These are phyloP conservation scores for Podargus strigoides DNA, from an alignment of 2,797 vertebrate species.

Conservation along the genomic window DNA sequence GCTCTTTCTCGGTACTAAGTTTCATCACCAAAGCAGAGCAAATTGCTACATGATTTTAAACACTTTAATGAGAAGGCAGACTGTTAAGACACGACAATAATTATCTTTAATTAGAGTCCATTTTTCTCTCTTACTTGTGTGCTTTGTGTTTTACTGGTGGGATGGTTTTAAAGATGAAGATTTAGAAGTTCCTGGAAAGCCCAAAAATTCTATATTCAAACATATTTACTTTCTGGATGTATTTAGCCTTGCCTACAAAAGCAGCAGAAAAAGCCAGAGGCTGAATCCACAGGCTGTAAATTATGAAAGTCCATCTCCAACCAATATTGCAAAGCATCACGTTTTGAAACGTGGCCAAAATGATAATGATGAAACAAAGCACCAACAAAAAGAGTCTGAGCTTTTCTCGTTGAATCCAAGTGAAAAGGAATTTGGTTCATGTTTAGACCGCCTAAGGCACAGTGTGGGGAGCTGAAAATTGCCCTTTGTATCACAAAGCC, in stretches of 20 bases:
- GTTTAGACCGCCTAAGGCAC: constrained; percentile 6
- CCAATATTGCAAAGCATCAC: neutral
- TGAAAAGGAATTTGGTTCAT: constrained; percentile 48
- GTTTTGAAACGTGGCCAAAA: constrained; percentile 30
- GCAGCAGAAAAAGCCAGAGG: neutral
- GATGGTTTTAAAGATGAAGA: neutral
- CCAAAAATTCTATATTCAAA: neutral
- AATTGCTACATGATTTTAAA: neutral
- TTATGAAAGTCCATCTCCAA: neutral
- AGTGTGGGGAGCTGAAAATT: neutral
- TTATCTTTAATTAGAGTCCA: neutral
- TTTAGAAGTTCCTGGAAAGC: neutral
- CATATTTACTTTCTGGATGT: neutral
- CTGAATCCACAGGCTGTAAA: neutral
- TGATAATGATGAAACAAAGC: constrained; percentile 30
- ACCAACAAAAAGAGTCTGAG: neutral
- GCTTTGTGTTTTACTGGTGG: neutral
- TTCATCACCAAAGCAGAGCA: neutral
- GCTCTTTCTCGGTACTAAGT: neutral
- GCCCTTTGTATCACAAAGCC: neutral
- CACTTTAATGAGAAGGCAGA: neutral
- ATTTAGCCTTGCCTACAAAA: neutral
- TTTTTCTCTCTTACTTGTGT: neutral
- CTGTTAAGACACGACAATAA: neutral
- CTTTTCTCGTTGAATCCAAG: constrained; percentile 30